Base-by-base conservation (phyloP, 2,888 invertebrate genomes). In the Spisula solida region DNA sequence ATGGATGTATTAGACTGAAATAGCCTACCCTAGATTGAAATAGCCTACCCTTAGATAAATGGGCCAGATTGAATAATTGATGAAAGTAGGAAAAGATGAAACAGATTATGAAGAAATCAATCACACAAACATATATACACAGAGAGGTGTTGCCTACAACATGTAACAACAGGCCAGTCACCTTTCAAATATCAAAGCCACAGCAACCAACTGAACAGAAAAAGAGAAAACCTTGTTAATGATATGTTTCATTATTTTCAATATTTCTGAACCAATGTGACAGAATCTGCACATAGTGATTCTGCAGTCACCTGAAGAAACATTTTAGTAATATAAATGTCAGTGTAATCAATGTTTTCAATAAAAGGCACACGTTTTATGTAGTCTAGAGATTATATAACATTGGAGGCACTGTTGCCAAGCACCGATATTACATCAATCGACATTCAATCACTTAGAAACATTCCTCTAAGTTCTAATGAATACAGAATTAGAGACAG, bases 51-150 rank as follows among this genome's bases (percentile, higher is more conserved):
- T 20, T 56, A 70, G 75, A 31, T 75, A 75, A 75, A 75, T 75
- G 34, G 75, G 4, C 5, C 18, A 31, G 31, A 34, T 75, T 75
- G 34, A 75, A 75, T 75, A 75, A 75, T 75, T 31, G 75, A 75
- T 75, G 75, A 16, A 34, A 75, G 31, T 75, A 25, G 34, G 75
- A 75, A 41, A 16, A 75, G 75, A 75, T 75, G 75, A 75, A 75
- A 75, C 8, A 75, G 75, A 75, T 75, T 66, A 25, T 60, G 1
- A 66, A 12, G 60, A 66, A 66, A 66, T 66, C 25, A 66, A 66
- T 25, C 60, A 66, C n/a, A 66, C 1, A 66, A 10, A 66, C 60
- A 4, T 8, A 25, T 25, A 6, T 0, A 66, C 25, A 66, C 4
- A 12, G 12, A 41, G 2, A 41, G 8, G 41, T 5, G 16, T 51